Evolutionary conservation across 2,888 invertebrate genomes (phyloP), one percentile per base, ranked within the genome.

Genomic region (Nycteola revayana): DNA sequence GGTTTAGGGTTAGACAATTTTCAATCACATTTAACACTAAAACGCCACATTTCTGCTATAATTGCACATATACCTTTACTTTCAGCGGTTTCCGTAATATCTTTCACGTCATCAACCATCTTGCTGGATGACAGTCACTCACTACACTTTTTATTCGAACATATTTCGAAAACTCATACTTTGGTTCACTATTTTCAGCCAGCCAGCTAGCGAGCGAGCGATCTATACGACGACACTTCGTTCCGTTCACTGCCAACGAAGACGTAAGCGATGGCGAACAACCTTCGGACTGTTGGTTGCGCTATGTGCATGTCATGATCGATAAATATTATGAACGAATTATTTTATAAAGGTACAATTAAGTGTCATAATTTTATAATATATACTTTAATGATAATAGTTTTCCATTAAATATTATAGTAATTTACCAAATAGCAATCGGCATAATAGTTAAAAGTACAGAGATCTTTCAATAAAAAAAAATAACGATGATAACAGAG

Each of bases 71-170:
- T 88, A 88, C 88, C 88, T 87, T 84, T 85, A 73, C 79, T 84
- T 81, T 88, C 88, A 79, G 86, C 85, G 80, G 83, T 84, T 86
- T 86, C 88, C 68, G 74, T 75, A 78, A 83, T 76, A 79, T 87
- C 79, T 81, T 76, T 83, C 85, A 84, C 87, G 82, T 88, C 88
- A 86, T 87, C 88, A 83, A 85, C 88, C 88, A 88, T 88, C 78
- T 88, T 88, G 88, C 85, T 80, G 70, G 80, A 81, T 86, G 85
- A 87, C 86, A 86, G 80, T 81, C 82, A 84, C 83, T 80, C 82
- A 85, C 84, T 80, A 75, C 72, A 87, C 85, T 87, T 86, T 81
- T 86, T 87, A 86, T 80, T 85, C 83, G 80, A 85, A 84, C 86
- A 87, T 87, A 84, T 87, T 84, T 86, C 81, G 82, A 86, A 85